Base-by-base conservation (phyloP, 2,113 vertebrate genomes). In the Phycodurus eques region DNA sequence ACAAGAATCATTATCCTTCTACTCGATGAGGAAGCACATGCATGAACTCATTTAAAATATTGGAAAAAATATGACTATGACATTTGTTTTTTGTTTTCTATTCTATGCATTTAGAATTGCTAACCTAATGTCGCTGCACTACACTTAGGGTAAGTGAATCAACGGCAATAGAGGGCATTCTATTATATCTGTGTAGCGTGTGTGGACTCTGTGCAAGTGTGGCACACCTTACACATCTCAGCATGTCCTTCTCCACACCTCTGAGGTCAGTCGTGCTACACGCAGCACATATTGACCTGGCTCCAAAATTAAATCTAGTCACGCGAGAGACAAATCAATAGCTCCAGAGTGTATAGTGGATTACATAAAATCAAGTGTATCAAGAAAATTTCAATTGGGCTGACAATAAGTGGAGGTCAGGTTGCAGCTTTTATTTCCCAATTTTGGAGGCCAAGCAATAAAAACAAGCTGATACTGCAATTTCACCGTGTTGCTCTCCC, bases 241-340 rank as follows among this genome's bases (percentile, higher is more conserved):
- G 49, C 22, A 20, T 62, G 46, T 78, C 54, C 8, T 71, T 62
- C 54, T n/a, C 33, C 11, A 33, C 78, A 60, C 70, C 31, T 14
- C 49, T 67, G 54, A 71, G 77, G 75, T 89, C 71, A 53, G 76
- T 75, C 56, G 63, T 73, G 67, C 57, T 67, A 51, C 62, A 72
- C 71, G 62, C 56, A 79, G 74, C 77, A 82, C 62, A 73, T 82
- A 90, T 87, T 87, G 91, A 92, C 71, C 73, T 33, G 47, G 59
- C 68, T 57, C 47, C 71, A 54, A 69, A 74, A 73, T 81, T 73
- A 80, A 82, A 83, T 84, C 69, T n/a, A 79, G 83, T 86, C 60
- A 33, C 72, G 42, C 65, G 31, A 39, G 60, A 27, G 76, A 91
- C 91, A 90, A 76, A 91, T 92, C 91, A 82, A 91, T 93, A 88